Percentiles rank a stretch among this genome's conserved stretches.
Evolutionary conservation across 2,888 invertebrate species (phyloP).

Genomic region (Brenthis daphne): DNA sequence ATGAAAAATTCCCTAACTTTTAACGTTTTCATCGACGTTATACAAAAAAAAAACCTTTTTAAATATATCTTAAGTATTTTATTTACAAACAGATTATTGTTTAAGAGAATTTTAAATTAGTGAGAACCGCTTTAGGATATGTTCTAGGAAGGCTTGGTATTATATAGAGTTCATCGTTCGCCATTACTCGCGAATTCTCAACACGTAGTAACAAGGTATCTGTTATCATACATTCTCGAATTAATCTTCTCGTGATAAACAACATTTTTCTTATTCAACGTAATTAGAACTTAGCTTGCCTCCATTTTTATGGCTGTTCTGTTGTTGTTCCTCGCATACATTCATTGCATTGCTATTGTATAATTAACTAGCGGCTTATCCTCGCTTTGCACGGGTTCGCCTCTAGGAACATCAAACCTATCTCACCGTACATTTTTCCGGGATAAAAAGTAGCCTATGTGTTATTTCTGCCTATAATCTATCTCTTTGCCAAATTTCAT

Average conservation of each 20-base stretch:
- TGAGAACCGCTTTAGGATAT: too few relatives aligned
- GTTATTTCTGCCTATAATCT: too few relatives aligned
- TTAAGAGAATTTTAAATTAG: too few relatives aligned
- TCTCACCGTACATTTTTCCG: too few relatives aligned
- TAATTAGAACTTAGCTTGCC: slow-evolving; percentile 28
- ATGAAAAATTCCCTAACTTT: too few relatives aligned
- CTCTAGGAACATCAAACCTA: too few relatives aligned
- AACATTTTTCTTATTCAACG: slow-evolving; percentile 43
- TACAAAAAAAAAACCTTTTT: background rate
- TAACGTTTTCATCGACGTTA: too few relatives aligned
- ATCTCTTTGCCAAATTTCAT: too few relatives aligned
- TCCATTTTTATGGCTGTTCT: background rate
- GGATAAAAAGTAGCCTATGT: too few relatives aligned
- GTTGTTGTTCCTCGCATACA: background rate
- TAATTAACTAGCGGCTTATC: background rate
- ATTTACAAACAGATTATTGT: background rate
- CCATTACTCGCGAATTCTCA: slow-evolving; percentile 1
- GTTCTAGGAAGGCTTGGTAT: background rate
- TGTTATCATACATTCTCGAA: slow-evolving; percentile 45
- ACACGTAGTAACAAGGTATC: slow-evolving; percentile 43
- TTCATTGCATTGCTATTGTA: background rate
- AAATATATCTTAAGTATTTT: background rate
- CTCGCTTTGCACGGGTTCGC: too few relatives aligned
- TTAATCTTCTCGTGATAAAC: slow-evolving; percentile 43
- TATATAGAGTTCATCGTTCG: background rate